Percentiles rank a stretch among this genome's conserved stretches.
Conservation (phyloP, 2,888 invertebrate species). For the Nephrocerus scutellatus region DNA sequence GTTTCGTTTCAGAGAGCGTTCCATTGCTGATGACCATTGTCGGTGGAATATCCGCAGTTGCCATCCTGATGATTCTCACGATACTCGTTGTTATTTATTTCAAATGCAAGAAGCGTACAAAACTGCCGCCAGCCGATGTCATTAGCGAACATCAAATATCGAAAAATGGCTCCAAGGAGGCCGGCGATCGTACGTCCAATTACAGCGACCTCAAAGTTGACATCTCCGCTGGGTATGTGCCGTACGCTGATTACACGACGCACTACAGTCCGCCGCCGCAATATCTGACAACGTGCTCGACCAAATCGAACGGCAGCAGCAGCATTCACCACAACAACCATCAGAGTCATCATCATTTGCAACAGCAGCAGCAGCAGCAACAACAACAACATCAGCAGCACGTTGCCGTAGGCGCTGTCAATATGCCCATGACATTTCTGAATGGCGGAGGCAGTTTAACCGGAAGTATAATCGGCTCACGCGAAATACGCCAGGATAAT, state of each 20-base stretch:
- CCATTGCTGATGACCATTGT: slow-evolving; percentile 75
- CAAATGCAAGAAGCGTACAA: slow-evolving; percentile 48
- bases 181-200: slow-evolving; percentile 81
- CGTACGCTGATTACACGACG: slow-evolving; percentile 80
- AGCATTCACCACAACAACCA: slow-evolving; percentile 41
- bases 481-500: slow-evolving; percentile 46
- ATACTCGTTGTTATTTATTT: slow-evolving; percentile 76
- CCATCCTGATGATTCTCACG: slow-evolving; percentile 75
- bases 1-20: slow-evolving; percentile 64
- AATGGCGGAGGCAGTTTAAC: slow-evolving; percentile 39
- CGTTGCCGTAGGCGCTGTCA: slow-evolving; percentile 27
- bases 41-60: slow-evolving; percentile 70
- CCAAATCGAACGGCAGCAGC: slow-evolving; percentile 42
- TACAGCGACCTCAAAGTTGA: slow-evolving; percentile 89
- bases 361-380: slow-evolving; percentile 37
- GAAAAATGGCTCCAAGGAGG: slow-evolving; percentile 40
- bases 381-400: slow-evolving; percentile 32
- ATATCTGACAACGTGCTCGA: slow-evolving; percentile 44
- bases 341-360: slow-evolving; percentile 39
- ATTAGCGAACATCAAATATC: slow-evolving; percentile 49
- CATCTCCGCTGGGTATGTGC: slow-evolving; percentile 61
- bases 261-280: slow-evolving; percentile 78
- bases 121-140: slow-evolving; percentile 45
- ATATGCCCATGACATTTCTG: slow-evolving; percentile 45
- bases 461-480: slow-evolving; percentile 44